Evolutionary conservation across 2,797 vertebrate genomes (phyloP), one percentile per base, ranked within the genome.

Genomic region (Eupleurogrammus muticus): DNA sequence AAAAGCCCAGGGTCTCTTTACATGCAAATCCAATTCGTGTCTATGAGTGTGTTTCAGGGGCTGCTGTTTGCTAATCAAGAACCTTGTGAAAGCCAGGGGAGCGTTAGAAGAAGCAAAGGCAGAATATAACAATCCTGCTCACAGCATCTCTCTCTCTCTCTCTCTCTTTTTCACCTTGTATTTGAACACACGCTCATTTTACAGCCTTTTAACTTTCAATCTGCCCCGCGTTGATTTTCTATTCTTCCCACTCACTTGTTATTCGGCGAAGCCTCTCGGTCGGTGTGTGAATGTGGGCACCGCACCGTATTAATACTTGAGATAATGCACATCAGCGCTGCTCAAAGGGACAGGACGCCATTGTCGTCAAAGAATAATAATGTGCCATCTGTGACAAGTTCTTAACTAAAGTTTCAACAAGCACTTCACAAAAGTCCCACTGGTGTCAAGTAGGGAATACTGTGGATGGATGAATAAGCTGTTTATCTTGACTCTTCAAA

Each of bases 171-270:
- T 58, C 46, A 53, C 80, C 80, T 69, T 82, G 62, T 70, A 62
- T 92, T 86, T 87, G 72, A 92, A 90, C 83, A 89, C 79, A 78
- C 65, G 60, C 86, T 92, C 84, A 89, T 91, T 92, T 92, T 90
- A 91, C 86, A 90, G 84, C 82, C 90, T 91, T 93, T 92, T 89
- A 92, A 92, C 89, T 92, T 92, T 88, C 87, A 90, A 87, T 92
- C 87, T 84, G 81, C 82, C 75, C 47, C 19, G 72, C 61, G 75
- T 84, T 88, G 79, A 85, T 91, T 89, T 84, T 66, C 70, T 75
- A 71, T 85, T 85, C 83, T 84, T 75, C 59, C 73, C 61, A 68
- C 80, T 70, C 53, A 32, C 79, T 82, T 73, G 75, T 81, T 79
- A 80, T 90, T 82, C 80, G 47, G 48, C 54, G 28, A 6, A 73